These are phyloP conservation scores for Drosophila basisetae DNA, from an alignment of 2,888 invertebrate genomes.

Conservation along the genomic window DNA sequence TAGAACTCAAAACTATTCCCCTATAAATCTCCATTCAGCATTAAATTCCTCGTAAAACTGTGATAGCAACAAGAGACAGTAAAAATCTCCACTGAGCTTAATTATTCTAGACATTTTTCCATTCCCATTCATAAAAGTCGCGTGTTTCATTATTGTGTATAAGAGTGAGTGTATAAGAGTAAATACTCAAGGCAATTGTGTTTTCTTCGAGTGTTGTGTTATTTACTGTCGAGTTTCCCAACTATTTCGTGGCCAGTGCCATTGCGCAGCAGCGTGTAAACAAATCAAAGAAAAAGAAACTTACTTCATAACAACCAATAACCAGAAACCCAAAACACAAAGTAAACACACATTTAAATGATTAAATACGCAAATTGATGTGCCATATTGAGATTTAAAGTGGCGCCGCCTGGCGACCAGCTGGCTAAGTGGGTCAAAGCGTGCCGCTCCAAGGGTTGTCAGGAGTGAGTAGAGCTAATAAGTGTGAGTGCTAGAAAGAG, in stretches of 20 bases:
- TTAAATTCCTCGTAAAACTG: conserved; percentile 29
- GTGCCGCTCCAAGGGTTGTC: conserved; percentile 37
- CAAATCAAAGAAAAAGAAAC: conserved; percentile 32
- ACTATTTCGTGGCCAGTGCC: conserved; percentile 63
- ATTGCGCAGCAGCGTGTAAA: conserved; percentile 32
- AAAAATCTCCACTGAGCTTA: conserved; percentile 11
- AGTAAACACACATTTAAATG: conserved; percentile 62
- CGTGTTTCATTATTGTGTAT: conserved; percentile 51
- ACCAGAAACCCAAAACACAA: neutral
- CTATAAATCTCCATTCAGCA: conserved; percentile 13
- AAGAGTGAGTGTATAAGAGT: conserved; percentile 56
- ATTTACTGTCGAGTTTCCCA: conserved; percentile 49
- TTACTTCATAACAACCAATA: neutral
- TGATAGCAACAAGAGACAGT: conserved; percentile 47
- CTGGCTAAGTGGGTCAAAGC: conserved; percentile 66
- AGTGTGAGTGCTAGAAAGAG: conserved; percentile 13
- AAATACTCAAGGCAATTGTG: conserved; percentile 9
- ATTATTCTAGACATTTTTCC: conserved; percentile 16
- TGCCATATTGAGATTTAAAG: conserved; percentile 70
- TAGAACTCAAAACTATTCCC: conserved; percentile 45
- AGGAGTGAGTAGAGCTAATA: neutral
- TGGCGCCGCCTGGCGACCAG: conserved; percentile 56
- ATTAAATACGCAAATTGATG: conserved; percentile 66
- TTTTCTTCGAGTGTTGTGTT: conserved; percentile 39
- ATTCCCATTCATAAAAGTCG: conserved; percentile 50